phyloP scores from a whole-genome alignment of 2,888 invertebrate genomes.

The Dicycla oo region DNA sequence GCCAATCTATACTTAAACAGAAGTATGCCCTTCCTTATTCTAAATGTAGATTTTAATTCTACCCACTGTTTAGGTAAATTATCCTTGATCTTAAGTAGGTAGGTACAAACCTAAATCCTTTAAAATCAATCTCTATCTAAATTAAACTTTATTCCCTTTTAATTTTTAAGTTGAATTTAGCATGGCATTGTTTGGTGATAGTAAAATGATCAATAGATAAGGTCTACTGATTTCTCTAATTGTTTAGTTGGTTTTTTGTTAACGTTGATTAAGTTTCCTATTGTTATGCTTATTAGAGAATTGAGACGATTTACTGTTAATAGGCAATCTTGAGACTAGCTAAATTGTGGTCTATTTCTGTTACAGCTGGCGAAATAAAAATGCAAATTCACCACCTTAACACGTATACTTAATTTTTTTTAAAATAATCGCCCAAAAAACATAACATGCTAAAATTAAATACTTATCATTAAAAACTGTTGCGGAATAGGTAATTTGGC shows the following conservation, averaged over 20 bases:
- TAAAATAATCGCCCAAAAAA: too few relatives aligned
- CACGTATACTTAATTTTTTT: too few relatives aligned
- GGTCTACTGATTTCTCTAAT: constrained; percentile 61
- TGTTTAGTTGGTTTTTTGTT: constrained; percentile 54
- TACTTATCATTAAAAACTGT: too few relatives aligned
- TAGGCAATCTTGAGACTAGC: constrained; percentile 15
- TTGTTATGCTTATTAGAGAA: constrained; percentile 30
- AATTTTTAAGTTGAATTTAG: constrained; percentile 5
- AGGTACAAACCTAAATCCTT: constrained; percentile 12
- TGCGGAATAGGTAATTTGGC: too few relatives aligned
- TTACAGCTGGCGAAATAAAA: background rate
- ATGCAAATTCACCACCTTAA: too few relatives aligned
- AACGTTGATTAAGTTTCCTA: constrained; percentile 41
- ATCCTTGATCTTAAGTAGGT: constrained; percentile 36
- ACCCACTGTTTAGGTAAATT: constrained; percentile 11
- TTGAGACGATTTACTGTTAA: constrained; percentile 40
- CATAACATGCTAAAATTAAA: too few relatives aligned
- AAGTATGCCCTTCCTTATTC: constrained; percentile 39
- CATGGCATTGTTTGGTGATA: background rate
- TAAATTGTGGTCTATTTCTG: constrained; percentile 25
- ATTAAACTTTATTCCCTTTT: background rate
- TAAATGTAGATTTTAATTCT: constrained; percentile 44
- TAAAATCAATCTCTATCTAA: background rate
- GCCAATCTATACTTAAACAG: background rate
- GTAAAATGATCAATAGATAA: constrained; percentile 49